Evolutionary conservation across 2,113 vertebrate species (phyloP).

Genomic region (Psephotus haematonotus): DNA sequence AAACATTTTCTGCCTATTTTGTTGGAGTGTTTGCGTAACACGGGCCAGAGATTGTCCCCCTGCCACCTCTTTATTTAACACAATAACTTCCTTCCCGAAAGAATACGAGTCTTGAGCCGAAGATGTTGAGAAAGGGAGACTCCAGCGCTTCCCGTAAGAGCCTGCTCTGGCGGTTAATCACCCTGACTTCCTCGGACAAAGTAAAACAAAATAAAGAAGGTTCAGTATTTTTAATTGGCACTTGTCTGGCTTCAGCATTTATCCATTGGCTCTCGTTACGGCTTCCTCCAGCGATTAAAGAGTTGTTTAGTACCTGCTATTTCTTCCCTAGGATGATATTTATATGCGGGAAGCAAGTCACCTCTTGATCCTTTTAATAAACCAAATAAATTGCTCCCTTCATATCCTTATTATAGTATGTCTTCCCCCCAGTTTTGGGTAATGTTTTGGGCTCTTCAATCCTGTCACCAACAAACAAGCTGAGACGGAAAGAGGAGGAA

Average conservation of each 20-base stretch:
- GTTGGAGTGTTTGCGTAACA: neutral
- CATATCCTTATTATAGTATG: neutral
- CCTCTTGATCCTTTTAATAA: slow-evolving; percentile 18
- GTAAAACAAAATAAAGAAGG: slow-evolving; percentile 11
- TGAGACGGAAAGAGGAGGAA: neutral
- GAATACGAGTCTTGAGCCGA: neutral
- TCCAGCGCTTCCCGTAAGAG: neutral
- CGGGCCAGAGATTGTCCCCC: neutral
- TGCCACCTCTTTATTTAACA: neutral
- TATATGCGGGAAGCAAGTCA: neutral
- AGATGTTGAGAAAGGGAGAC: neutral
- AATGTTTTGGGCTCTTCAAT: neutral
- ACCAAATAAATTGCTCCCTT: neutral
- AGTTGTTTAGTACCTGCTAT: neutral
- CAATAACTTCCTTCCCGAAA: neutral
- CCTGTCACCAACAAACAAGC: neutral
- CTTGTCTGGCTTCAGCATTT: slow-evolving; percentile 25
- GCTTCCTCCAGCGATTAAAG: neutral
- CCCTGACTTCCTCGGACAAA: neutral
- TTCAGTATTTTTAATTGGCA: slow-evolving; percentile 34
- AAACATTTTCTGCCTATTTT: neutral
- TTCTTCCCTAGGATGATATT: neutral
- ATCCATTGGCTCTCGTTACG: neutral
- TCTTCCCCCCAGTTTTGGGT: neutral
- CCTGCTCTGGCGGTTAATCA: slow-evolving; percentile 13